Percentiles rank a stretch among this genome's conserved stretches.
phyloP scores from a whole-genome alignment of 2,888 invertebrate genomes.

The Linyphia triangularis region DNA sequence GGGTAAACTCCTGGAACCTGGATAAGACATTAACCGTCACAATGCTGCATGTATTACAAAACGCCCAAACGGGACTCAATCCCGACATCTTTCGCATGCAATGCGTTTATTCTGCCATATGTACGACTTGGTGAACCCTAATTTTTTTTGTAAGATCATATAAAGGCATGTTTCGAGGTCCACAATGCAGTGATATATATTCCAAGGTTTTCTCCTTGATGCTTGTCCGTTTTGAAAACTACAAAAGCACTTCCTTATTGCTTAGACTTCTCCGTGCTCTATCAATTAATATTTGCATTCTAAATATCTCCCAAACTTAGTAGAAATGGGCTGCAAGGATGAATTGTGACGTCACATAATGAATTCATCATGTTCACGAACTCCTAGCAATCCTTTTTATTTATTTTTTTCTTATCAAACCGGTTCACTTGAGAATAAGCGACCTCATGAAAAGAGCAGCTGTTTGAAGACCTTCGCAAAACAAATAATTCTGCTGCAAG shows the following conservation, averaged over 20 bases:
- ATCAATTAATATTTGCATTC: background rate
- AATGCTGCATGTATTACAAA: no score
- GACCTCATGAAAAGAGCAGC: constrained; percentile 48
- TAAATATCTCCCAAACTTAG: background rate
- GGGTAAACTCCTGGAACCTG: no score
- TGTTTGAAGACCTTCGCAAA: constrained; percentile 51
- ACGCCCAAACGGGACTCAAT: no score
- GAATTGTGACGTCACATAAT: constrained; percentile 8
- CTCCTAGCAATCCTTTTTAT: constrained; percentile 25
- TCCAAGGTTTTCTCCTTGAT: background rate
- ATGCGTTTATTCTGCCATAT: no score
- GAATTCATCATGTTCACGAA: constrained; percentile 53
- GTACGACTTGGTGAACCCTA: no score
- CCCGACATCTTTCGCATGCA: no score
- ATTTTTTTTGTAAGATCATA: background rate
- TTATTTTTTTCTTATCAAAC: background rate
- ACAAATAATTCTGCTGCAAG: constrained; percentile 49
- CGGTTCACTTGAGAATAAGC: constrained; percentile 26
- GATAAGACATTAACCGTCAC: no score
- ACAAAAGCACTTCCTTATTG: background rate
- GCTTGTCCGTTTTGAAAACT: background rate
- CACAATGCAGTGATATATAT: no score
- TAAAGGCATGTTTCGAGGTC: background rate
- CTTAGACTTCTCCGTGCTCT: background rate
- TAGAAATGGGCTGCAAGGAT: background rate